Base-by-base conservation (phyloP, 2,113 vertebrate genomes). In the Ammodytes marinus region DNA sequence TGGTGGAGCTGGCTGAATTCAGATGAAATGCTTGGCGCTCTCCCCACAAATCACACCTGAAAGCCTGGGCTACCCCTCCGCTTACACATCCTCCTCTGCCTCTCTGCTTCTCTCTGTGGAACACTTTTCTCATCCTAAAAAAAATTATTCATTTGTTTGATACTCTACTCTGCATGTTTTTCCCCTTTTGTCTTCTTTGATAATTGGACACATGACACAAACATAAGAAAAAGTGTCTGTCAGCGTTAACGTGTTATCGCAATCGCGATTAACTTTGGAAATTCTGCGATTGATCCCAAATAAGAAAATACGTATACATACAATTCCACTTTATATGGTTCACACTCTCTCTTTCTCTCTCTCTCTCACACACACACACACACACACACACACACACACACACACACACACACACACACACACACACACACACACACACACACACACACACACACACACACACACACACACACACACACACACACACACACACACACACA, bases 11-110 rank as follows among this genome's bases (percentile, higher is more conserved):
- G 74, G 79, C 61, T 75, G 87, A 90, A 90, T 94, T 89, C 86
- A 89, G 88, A 92, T 92, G 83, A 85, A 93, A 90, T 59, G 80
- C 83, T 70, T 40, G 3, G 73, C 40, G 42, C 86, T 71, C 71
- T 75, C 52, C 74, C 85, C 75, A 73, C 87, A 92, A 92, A 91
- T 91, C 88, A 91, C 79, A 92, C 90, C 87, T 86, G 86, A 91
- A 77, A 85, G 79, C 75, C 63, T 14, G 10, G 8, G 68, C 65
- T 64, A 52, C 82, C 73, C 57, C 69, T 50, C 35, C 37, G 0
- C 74, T 75, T 39, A 54, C 72, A 69, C 76, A 43, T 73, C 84
- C 61, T 14, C 74, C 79, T 76, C 46, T 55, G 17, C 42, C 43
- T 45, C 64, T 61, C 49, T 68, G 54, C 60, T 40, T 47, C 58